Percentiles rank a stretch among this genome's conserved stretches.
Conservation (phyloP, 2,797 vertebrate species). For the Lacerta agilis region DNA sequence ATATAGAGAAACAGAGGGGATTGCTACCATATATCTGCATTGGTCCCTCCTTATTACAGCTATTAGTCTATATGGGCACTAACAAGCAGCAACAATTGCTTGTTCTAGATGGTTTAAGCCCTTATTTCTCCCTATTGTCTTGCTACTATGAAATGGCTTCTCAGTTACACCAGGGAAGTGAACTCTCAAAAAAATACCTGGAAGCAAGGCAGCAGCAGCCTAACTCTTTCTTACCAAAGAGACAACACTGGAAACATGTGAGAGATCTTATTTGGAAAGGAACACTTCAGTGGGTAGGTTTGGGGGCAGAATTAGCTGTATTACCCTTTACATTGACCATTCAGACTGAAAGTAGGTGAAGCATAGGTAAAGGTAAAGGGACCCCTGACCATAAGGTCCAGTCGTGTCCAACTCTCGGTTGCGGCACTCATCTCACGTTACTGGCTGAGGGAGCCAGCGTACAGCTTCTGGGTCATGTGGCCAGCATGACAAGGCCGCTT, state of each 20-base stretch:
- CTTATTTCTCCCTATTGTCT: not conserved
- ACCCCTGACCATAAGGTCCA: too few relatives aligned
- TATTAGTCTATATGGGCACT: not conserved
- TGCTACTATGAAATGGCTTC: not conserved
- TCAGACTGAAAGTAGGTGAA: too few relatives aligned
- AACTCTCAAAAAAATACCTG: not conserved
- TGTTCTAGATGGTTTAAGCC: not conserved
- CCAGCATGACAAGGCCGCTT: too few relatives aligned
- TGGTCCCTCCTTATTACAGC: not conserved
- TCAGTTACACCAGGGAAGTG: not conserved
- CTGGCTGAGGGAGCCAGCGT: too few relatives aligned
- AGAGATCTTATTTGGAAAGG: not conserved
- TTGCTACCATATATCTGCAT: not conserved
- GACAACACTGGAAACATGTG: too few relatives aligned
- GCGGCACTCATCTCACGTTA: too few relatives aligned
- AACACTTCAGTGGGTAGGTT: not conserved
- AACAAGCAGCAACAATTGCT: not conserved
- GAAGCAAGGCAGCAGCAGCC: not conserved
- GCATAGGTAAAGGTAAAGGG: too few relatives aligned
- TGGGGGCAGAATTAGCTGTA: not conserved
- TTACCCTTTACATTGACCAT: not conserved
- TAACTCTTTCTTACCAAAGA: not conserved
- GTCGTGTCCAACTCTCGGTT: too few relatives aligned
- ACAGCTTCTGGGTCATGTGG: too few relatives aligned
- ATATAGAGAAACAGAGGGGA: not conserved